Percentiles rank a stretch among this genome's conserved stretches.
phyloP scores from a whole-genome alignment of 2,888 invertebrate species.

The Microplitis manilae region DNA sequence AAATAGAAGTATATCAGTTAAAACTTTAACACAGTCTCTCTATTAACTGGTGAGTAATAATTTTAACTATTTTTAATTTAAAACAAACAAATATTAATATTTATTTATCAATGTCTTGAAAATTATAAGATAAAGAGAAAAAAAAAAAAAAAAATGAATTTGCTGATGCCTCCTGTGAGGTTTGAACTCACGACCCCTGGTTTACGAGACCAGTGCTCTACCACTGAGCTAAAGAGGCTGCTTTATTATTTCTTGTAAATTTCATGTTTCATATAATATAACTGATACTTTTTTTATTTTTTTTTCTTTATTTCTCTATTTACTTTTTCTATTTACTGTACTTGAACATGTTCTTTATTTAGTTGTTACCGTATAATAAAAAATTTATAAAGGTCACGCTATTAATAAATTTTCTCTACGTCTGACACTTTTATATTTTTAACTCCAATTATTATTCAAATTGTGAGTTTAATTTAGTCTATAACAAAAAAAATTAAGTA shows the following conservation, averaged over 20 bases:
- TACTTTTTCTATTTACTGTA: no score
- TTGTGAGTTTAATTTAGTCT: no score
- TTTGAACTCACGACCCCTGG: conserved; percentile 94
- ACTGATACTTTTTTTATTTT: not conserved
- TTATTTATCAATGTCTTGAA: no score
- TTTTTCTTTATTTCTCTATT: not conserved
- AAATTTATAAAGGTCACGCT: not conserved
- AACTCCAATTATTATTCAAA: no score
- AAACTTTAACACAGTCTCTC: no score
- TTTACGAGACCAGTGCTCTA: conserved; percentile 94
- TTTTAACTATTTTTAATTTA: no score
- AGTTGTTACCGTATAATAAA: not conserved
- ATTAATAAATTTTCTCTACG: not conserved
- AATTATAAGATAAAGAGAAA: no score
- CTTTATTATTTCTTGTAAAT: no score
- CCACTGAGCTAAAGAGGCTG: conserved; percentile 91
- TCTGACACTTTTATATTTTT: not conserved
- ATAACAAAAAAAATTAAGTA: no score
- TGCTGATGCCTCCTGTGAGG: conserved; percentile 85
- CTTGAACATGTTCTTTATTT: not conserved
- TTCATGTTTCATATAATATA: not conserved
- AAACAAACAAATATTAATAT: no score
- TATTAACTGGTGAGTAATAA: no score
- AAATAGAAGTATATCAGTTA: no score
- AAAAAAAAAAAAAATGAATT: conserved; percentile 43